phyloP scores from a whole-genome alignment of 2,113 vertebrate genomes.

The Octodon degus region DNA sequence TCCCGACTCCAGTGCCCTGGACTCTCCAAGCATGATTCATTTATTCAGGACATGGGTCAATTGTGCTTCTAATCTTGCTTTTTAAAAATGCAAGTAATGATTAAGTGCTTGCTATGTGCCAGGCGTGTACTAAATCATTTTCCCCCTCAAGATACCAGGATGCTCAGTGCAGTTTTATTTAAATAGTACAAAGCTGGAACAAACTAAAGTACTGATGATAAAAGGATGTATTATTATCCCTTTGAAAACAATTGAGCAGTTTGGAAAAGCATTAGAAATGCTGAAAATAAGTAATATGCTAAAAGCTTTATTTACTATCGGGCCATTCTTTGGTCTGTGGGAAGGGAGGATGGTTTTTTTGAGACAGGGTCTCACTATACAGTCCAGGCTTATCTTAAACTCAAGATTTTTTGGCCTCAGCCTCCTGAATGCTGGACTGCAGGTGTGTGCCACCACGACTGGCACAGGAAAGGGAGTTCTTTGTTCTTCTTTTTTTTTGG shows the following conservation, averaged over 20 bases:
- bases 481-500: too few relatives aligned
- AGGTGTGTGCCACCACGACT: not conserved
- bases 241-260: not conserved
- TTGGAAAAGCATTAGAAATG: not conserved
- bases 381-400: not conserved
- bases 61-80: slow-evolving; percentile 48
- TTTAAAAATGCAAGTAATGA: not conserved
- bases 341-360: not conserved
- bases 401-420: not conserved
- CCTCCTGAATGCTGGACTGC: not conserved
- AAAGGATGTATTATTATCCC: not conserved
- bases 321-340: not conserved
- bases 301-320: not conserved
- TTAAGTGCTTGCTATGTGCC: not conserved
- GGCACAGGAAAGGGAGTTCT: not conserved
- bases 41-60: not conserved
- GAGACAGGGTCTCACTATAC: not conserved
- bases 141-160: not conserved
- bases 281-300: not conserved
- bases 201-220: not conserved
- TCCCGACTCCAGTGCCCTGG: not conserved
- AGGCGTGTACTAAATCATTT: not conserved
- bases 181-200: not conserved
- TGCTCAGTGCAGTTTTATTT: not conserved
- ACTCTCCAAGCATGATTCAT: not conserved